Percentiles rank a stretch among this genome's conserved stretches.
phyloP scores from a whole-genome alignment of 2,797 vertebrate species.

The Peromyscus attwateri region DNA sequence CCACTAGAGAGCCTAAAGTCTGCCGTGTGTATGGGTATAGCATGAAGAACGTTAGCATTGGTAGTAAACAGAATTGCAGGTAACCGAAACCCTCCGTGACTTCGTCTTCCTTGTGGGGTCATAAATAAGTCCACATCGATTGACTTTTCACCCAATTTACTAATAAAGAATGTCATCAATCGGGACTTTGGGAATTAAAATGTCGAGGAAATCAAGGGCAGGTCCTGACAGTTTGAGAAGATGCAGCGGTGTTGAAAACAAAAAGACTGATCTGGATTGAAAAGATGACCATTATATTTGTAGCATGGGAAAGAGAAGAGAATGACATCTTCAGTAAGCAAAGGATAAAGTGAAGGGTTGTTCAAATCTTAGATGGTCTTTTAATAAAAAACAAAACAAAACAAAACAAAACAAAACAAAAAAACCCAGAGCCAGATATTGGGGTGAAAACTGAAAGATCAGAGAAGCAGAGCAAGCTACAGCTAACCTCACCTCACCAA shows the following conservation, averaged over 20 bases:
- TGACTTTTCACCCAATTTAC: not conserved
- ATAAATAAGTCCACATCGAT: not conserved
- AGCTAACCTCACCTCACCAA: no score
- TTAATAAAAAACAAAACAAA: no score
- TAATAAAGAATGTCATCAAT: not conserved
- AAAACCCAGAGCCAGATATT: no score
- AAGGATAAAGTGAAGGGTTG: not conserved
- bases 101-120: not conserved
- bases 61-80: not conserved
- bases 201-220: not conserved
- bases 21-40: not conserved
- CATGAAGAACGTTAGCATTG: not conserved
- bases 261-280: not conserved
- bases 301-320: not conserved
- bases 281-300: not conserved
- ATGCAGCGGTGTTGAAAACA: not conserved
- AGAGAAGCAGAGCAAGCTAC: no score
- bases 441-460: no score
- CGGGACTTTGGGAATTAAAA: not conserved
- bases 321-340: not conserved
- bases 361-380: no score
- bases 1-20: not conserved
- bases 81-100: not conserved
- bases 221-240: not conserved
- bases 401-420: no score